phyloP scores from a whole-genome alignment of 53 echinoderm and acorn worm species.

The Apostichopus leukothele region DNA sequence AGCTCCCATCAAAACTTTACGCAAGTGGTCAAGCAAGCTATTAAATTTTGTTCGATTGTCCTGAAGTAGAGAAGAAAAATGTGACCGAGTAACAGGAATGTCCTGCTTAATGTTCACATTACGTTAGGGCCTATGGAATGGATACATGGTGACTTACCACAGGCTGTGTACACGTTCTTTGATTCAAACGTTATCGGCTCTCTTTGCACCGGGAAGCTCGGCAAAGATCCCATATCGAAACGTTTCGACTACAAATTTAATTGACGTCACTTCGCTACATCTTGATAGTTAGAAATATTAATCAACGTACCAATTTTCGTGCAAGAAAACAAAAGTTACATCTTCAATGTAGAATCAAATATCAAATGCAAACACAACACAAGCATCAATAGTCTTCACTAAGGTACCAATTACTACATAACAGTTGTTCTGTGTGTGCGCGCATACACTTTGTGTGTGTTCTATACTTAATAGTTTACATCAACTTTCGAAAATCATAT shows the following conservation, averaged over 20 bases:
- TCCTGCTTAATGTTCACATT: too few species aligned
- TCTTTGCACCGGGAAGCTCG: constrained; percentile 49
- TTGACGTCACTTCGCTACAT: background rate
- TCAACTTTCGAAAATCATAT: background rate
- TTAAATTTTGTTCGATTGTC: too few species aligned
- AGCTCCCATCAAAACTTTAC: too few species aligned
- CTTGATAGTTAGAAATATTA: background rate
- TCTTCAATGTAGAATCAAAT: background rate
- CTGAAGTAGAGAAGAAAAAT: too few species aligned
- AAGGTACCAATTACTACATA: background rate
- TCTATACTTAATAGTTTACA: background rate
- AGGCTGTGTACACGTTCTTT: constrained; percentile 3
- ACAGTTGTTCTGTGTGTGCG: background rate
- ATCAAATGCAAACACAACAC: background rate
- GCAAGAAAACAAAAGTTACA: background rate
- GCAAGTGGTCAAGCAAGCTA: too few species aligned
- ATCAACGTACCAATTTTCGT: background rate
- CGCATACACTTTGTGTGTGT: background rate
- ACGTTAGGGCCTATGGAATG: too few species aligned
- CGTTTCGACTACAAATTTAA: too few species aligned
- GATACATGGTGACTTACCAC: background rate
- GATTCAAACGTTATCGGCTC: constrained; percentile 45
- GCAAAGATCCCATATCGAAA: constrained; percentile 42
- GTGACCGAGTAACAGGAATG: too few species aligned
- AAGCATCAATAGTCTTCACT: background rate